Base-by-base conservation (phyloP, 2,888 invertebrate genomes). In the Gymnosoma rotundatum region DNA sequence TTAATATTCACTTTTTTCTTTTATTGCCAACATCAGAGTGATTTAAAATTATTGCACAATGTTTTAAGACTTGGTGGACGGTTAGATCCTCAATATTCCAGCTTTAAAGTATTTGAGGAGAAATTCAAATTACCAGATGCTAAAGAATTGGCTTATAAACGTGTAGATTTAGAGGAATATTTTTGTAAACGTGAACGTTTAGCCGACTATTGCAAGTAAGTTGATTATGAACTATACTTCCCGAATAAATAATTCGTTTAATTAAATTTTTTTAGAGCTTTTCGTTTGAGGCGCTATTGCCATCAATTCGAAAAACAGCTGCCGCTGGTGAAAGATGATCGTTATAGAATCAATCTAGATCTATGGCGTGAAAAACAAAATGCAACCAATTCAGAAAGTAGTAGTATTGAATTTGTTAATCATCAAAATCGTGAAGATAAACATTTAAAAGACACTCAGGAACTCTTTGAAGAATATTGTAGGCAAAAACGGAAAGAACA, bases 181-280 rank as follows among this genome's bases (percentile, higher is more conserved):
- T 92, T 91, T 84, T 87, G 89, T n/a, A 90, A 91, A 86, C 89
- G 92, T 16, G 92, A 92, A 79, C 89, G 89, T 61, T 88, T 92
- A 5, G 89, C 89, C 36, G 91, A 92, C 76, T 92, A 89, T 76
- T 91, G 92, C 86, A 91, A 91, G 92, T 92, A 88, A 79, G 88
- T 87, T 14, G 70, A 36, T 25, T 16, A 25, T 20, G 14, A 14
- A 12, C 4, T 25, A 60, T 67, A 63, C 45, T 36, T 52, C n/a
- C n/a, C n/a, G n/a, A n/a, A n/a, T n/a, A n/a, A n/a, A n/a, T n/a
- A n/a, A 12, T 42, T 42, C 12, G 12, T 10, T 48, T 48, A 16
- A n/a, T 48, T 48, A 2, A 16, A 3, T 14, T 36, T 81, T 64
- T 45, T 61, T 61, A 80, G 64, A 73, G 32, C 20, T 10, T 91